These are phyloP conservation scores for Epizoanthus stellaris DNA, from an alignment of 92 coral and sea anemone genomes.

Conservation along the genomic window DNA sequence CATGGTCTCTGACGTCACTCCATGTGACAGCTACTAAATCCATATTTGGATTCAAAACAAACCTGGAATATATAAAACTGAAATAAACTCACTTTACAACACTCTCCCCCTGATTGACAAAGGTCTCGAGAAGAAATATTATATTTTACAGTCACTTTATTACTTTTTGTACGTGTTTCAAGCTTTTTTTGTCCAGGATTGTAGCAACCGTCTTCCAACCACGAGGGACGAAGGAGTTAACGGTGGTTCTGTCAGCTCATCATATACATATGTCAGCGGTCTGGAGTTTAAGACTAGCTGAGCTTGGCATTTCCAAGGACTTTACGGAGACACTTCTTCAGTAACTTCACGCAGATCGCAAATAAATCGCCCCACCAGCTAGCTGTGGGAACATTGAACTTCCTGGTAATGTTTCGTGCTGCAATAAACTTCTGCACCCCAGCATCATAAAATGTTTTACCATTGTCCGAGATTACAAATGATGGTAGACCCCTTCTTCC, in stretches of 20 bases:
- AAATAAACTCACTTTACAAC: too few species aligned
- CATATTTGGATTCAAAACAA: too few species aligned
- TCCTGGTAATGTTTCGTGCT: conserved; percentile 39
- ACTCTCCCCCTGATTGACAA: too few species aligned
- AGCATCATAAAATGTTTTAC: conserved; percentile 44
- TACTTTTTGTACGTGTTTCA: too few species aligned
- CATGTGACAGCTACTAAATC: too few species aligned
- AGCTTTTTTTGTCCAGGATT: too few species aligned
- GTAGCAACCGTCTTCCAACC: conserved; percentile 35
- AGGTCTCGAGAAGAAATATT: too few species aligned
- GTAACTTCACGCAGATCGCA: conserved; percentile 49
- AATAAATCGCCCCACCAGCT: conserved; percentile 66
- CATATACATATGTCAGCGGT: conserved; percentile 34
- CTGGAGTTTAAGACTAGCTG: conserved; percentile 38
- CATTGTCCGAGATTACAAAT: conserved; percentile 42
- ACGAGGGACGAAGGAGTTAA: conserved; percentile 32
- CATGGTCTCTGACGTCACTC: too few species aligned
- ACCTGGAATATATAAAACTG: too few species aligned
- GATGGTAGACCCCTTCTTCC: conserved; percentile 54
- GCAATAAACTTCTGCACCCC: conserved; percentile 37
- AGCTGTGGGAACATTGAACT: conserved; percentile 46
- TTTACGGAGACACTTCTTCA: conserved; percentile 43
- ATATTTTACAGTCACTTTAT: too few species aligned
- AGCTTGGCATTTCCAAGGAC: conserved; percentile 40
- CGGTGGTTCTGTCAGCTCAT: conserved; percentile 24